Evolutionary conservation across 1,140 invertebrate species (phyloP).

Genomic region (Cataglyphis hispanica): DNA sequence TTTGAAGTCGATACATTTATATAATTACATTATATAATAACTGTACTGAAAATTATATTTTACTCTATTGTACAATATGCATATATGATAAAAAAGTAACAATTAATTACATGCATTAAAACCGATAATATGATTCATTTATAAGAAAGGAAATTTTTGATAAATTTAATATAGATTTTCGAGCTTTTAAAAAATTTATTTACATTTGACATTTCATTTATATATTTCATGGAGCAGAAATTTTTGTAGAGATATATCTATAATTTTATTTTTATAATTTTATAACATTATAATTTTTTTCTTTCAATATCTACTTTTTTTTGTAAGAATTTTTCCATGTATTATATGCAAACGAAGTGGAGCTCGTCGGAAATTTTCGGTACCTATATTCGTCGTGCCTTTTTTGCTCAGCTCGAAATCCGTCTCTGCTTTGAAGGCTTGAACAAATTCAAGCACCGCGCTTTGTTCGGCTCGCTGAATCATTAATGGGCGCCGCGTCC

Average conservation of each 20-base stretch:
- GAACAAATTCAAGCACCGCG: conserved; percentile 69
- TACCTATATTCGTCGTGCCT: not conserved
- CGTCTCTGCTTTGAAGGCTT: not conserved
- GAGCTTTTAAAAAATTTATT: too few relatives aligned
- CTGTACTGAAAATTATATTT: not conserved
- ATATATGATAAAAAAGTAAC: not conserved
- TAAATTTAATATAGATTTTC: not conserved
- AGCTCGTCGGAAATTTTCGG: conserved; percentile 26
- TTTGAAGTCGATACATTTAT: conserved; percentile 12
- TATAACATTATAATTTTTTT: not conserved
- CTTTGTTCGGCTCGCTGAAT: conserved; percentile 75
- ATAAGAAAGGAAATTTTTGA: not conserved
- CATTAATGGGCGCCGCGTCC: conserved; percentile 72
- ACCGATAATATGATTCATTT: not conserved
- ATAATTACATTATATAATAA: conserved; percentile 7
- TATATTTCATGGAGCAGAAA: not conserved
- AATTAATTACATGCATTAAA: conserved; percentile 5
- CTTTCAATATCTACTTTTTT: not conserved
- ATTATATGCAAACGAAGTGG: not conserved
- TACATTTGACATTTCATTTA: too few relatives aligned
- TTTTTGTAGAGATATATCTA: not conserved
- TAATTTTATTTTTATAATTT: too few relatives aligned
- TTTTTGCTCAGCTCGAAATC: not conserved
- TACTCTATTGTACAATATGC: too few relatives aligned
- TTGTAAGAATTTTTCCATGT: conserved; percentile 1